Conservation (phyloP, 2,113 vertebrate genomes). For the Labrus mixtus region DNA sequence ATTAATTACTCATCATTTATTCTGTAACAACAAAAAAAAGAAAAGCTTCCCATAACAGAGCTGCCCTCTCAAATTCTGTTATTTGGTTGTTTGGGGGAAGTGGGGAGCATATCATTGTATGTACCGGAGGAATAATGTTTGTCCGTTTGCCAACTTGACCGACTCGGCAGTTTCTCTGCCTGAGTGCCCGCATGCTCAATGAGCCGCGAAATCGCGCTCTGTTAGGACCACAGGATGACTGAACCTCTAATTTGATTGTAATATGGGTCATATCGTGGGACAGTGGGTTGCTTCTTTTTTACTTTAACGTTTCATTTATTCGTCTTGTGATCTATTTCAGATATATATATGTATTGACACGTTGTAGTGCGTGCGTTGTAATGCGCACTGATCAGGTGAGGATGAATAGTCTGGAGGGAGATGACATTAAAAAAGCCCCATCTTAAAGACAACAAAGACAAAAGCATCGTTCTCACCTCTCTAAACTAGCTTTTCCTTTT, state of each 20-base stretch:
- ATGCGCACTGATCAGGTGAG: not conserved
- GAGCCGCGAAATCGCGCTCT: constrained; percentile 35
- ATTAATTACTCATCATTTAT: not conserved
- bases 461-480: too few species aligned
- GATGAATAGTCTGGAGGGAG: not conserved
- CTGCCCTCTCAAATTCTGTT: not conserved
- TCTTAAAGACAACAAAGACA: not conserved
- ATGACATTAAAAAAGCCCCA: not conserved
- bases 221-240: not conserved
- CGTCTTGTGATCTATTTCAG: not conserved
- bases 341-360: not conserved
- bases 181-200: constrained; percentile 15
- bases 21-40: not conserved
- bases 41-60: not conserved
- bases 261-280: not conserved
- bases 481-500: too few species aligned
- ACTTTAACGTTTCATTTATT: not conserved
- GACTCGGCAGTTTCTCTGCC: constrained; percentile 1
- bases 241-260: constrained; percentile 19
- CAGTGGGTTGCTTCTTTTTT: not conserved
- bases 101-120: not conserved
- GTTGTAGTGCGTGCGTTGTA: not conserved
- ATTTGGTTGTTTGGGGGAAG: not conserved
- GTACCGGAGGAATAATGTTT: not conserved
- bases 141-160: constrained; percentile 34